Conservation (phyloP, 2,113 vertebrate genomes). For the Struthidea cinerea region DNA sequence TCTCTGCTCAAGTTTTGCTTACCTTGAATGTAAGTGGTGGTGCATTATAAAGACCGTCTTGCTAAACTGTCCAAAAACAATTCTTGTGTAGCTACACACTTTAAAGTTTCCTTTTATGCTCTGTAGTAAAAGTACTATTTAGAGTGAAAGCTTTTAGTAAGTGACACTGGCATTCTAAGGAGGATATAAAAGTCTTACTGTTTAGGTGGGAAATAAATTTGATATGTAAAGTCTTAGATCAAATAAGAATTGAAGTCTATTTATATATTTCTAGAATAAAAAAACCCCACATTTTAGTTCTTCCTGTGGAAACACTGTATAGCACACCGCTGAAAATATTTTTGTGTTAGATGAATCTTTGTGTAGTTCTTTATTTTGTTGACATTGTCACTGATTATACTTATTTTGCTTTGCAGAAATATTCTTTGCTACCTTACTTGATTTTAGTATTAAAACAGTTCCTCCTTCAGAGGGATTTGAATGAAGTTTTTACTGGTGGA, state of each 20-base stretch:
- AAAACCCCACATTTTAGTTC: not conserved
- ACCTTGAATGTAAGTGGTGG: not conserved
- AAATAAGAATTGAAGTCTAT: not conserved
- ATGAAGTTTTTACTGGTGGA: conserved; percentile 97
- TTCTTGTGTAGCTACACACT: not conserved
- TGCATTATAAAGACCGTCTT: not conserved
- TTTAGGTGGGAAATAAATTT: not conserved
- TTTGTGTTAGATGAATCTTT: not conserved
- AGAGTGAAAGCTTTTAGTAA: not conserved
- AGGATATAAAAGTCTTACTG: not conserved
- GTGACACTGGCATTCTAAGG: not conserved
- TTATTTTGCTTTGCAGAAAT: conserved; percentile 81
- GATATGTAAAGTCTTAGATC: not conserved
- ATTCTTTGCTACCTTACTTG: conserved; percentile 93
- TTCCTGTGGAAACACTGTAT: not conserved
- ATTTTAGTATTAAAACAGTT: conserved; percentile 99
- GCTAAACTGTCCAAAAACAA: not conserved
- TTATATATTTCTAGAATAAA: not conserved
- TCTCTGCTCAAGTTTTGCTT: not conserved
- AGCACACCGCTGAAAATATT: not conserved
- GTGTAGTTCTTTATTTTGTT: not conserved
- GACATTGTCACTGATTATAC: not conserved
- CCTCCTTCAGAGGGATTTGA: conserved; percentile 96
- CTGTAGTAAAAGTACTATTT: not conserved
- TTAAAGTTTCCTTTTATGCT: not conserved